Base-by-base conservation (phyloP, 2,888 invertebrate species). In the Lasioglossum malachurum region DNA sequence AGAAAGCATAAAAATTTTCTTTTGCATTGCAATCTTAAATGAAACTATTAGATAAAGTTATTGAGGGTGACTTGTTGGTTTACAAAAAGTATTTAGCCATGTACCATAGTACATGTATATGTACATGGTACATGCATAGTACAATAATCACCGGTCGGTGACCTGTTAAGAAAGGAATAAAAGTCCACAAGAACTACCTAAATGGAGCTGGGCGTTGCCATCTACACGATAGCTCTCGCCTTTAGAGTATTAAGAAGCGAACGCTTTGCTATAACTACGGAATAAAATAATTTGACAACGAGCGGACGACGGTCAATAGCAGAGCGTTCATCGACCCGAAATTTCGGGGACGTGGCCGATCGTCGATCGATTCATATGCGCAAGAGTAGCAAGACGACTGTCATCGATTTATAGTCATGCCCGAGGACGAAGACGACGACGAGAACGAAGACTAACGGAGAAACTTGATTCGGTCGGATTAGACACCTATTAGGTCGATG, bases 401-500 rank as follows among this genome's bases (percentile, higher is more conserved):
- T 75, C 76, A 82, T 87, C 80, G 79, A 86, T 82, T 75, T 78
- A 78, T 80, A 81, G 79, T 57, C 72, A 78, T 31, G 73, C 64
- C 57, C 60, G 75, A 71, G 53, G 74, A 75, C 49, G 46, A 46
- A 44, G 44, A 44, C 49, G 19, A 49, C 49, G 49, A 7, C 19
- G 19, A 49, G 7, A 8, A 23, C 53, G 77, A 80, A 77, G 85
- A 38, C 72, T 91, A 91, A 91, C 90, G 92, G 90, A 85, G 86
- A 91, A 84, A 83, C 76, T 87, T 80, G 72, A 87, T 91, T 87
- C 75, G 83, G 82, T 44, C 80, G 38, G 88, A 90, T 90, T 91
- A 90, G 87, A 88, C 78, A 44, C 44, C 72, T 72, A 80, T 72
- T 78, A 75, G 86, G 90, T 86, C 90, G 83, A 78, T 49, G 90